A percentile compares a stretch with the other conserved stretches of the same genome.
These are phyloP conservation scores for Neelides sp. DNA, from an alignment of 1,140 invertebrate species.

Conservation along the genomic window DNA sequence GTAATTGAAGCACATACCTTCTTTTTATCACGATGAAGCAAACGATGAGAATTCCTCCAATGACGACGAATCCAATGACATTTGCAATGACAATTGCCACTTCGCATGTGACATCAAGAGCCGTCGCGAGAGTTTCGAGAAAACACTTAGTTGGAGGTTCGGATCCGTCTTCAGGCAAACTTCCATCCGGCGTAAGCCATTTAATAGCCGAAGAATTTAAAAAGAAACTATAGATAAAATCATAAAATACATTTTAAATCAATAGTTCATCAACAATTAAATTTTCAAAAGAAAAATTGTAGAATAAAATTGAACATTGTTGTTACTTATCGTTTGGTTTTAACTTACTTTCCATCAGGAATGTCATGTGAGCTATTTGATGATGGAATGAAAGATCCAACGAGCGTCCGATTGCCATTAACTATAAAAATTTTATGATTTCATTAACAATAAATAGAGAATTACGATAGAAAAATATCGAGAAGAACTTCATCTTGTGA, in stretches of 20 bases:
- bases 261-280: too few species aligned
- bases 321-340: too few species aligned
- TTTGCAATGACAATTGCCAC: conserved; percentile 57
- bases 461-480: too few species aligned
- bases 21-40: conserved; percentile 54
- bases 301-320: too few species aligned
- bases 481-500: too few species aligned
- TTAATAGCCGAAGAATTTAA: conserved; percentile 40
- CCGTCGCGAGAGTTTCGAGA: conserved; percentile 48
- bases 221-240: neutral
- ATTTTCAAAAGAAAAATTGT: too few species aligned
- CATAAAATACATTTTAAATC: too few species aligned
- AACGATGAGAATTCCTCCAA: conserved; percentile 47
- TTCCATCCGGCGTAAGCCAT: conserved; percentile 49
- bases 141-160: conserved; percentile 46
- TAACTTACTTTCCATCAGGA: conserved; percentile 18
- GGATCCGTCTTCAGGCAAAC: conserved; percentile 54
- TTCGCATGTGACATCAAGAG: conserved; percentile 55
- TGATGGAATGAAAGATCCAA: conserved; percentile 51
- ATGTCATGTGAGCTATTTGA: conserved; percentile 14
- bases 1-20: conserved; percentile 39
- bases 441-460: too few species aligned
- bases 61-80: conserved; percentile 49
- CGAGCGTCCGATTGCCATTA: conserved; percentile 39
- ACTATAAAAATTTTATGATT: too few species aligned